These are phyloP conservation scores for Drosophila kuntzei DNA, from an alignment of 2,888 invertebrate species.

Conservation along the genomic window DNA sequence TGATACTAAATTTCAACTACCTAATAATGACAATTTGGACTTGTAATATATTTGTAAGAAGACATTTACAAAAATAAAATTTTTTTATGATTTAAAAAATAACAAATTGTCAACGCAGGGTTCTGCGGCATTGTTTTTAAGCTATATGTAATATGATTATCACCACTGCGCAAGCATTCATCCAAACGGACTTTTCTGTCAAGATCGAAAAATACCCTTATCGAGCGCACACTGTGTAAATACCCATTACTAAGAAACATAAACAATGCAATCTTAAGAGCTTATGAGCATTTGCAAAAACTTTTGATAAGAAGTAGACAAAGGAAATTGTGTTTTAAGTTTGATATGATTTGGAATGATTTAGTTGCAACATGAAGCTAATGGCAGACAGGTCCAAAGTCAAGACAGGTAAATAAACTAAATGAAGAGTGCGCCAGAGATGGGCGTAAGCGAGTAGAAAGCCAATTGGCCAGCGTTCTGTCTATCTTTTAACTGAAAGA, in stretches of 20 bases:
- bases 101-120: too few relatives aligned
- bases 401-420: conserved; percentile 43
- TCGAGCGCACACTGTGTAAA: conserved; percentile 50
- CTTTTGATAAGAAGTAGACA: conserved; percentile 40
- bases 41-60: background rate
- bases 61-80: too few relatives aligned
- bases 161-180: conserved; percentile 1
- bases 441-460: conserved; percentile 54
- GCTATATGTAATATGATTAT: too few relatives aligned
- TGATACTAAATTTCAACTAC: too few relatives aligned
- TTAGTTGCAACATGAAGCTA: conserved; percentile 1
- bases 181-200: conserved; percentile 46
- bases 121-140: too few relatives aligned
- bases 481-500: conserved; percentile 14
- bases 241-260: conserved; percentile 63
- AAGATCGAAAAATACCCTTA: conserved; percentile 56
- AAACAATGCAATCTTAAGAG: conserved; percentile 60
- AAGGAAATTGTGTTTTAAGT: background rate
- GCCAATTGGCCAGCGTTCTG: conserved; percentile 20
- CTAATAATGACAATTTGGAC: too few relatives aligned
- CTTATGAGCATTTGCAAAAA: conserved; percentile 23
- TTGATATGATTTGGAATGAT: background rate
- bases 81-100: too few relatives aligned
- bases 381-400: conserved; percentile 54
- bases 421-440: conserved; percentile 11